phyloP scores from a whole-genome alignment of 2,888 invertebrate genomes.

The Tiliacea aurago region DNA sequence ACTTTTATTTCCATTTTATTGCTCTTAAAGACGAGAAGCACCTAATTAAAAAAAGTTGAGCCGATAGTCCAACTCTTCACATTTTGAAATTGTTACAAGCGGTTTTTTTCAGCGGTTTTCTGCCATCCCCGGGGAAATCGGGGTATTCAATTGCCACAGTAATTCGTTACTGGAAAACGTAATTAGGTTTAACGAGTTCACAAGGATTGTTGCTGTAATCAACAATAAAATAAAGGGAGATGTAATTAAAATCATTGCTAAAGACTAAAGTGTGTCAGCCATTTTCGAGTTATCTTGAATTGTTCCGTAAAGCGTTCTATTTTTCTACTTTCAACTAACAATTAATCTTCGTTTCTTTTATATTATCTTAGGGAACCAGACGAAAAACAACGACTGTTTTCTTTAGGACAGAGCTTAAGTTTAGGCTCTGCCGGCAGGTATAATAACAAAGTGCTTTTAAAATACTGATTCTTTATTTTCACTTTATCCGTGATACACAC shows the following conservation, averaged over 20 bases:
- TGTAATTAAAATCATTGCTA: constrained; percentile 51
- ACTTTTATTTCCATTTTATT: constrained; percentile 57
- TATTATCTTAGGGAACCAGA: constrained; percentile 48
- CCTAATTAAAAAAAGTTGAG: constrained; percentile 64
- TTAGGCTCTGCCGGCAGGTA: constrained; percentile 29
- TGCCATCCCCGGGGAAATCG: constrained; percentile 58
- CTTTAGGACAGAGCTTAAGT: constrained; percentile 33
- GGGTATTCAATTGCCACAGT: constrained; percentile 61
- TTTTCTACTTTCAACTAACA: constrained; percentile 39
- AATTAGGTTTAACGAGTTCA: constrained; percentile 57
- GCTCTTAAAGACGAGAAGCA: constrained; percentile 50
- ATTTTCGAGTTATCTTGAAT: constrained; percentile 41
- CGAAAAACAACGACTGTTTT: constrained; percentile 46
- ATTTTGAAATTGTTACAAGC: constrained; percentile 60
- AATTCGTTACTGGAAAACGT: constrained; percentile 58
- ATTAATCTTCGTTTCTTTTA: constrained; percentile 52
- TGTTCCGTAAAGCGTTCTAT: constrained; percentile 29
- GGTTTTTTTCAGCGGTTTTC: constrained; percentile 55
- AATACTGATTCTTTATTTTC: constrained; percentile 2
- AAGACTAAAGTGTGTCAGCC: constrained; percentile 32
- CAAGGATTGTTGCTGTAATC: constrained; percentile 47
- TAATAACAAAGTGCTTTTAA: constrained; percentile 28
- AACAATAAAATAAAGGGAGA: constrained; percentile 54
- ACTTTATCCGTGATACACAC: neutral
- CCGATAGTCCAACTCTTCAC: constrained; percentile 61